Evolutionary conservation across 2,888 invertebrate genomes (phyloP).

Genomic region (Phytoseiulus persimilis): DNA sequence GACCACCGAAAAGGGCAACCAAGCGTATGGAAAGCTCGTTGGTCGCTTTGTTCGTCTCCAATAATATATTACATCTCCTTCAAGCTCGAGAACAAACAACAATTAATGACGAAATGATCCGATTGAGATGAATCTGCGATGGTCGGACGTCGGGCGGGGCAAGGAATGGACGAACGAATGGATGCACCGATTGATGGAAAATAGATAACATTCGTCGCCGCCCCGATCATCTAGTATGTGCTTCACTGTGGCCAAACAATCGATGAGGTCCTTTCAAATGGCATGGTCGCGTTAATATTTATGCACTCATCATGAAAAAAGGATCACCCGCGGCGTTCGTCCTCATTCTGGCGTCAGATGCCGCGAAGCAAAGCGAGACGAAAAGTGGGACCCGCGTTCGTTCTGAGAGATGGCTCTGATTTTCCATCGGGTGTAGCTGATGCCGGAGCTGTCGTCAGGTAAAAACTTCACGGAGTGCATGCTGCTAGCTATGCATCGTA

Average conservation of each 20-base stretch:
- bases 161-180: neutral
- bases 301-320: neutral
- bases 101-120: neutral
- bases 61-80: neutral
- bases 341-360: neutral
- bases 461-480: neutral
- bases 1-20: neutral
- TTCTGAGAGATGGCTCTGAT: neutral
- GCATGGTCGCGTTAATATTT: neutral
- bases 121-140: neutral
- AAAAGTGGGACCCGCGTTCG: too few relatives aligned
- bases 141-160: neutral
- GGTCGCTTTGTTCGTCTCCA: neutral
- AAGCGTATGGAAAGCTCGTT: neutral
- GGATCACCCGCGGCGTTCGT: neutral
- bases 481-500: neutral
- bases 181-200: neutral
- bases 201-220: neutral
- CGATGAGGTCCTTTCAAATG: neutral
- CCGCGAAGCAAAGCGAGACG: neutral
- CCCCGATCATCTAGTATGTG: neutral
- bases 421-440: neutral
- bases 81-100: neutral
- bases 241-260: neutral
- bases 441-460: neutral